These are phyloP conservation scores for Rhinogobius similis DNA, from an alignment of 2,113 vertebrate species.

Conservation along the genomic window DNA sequence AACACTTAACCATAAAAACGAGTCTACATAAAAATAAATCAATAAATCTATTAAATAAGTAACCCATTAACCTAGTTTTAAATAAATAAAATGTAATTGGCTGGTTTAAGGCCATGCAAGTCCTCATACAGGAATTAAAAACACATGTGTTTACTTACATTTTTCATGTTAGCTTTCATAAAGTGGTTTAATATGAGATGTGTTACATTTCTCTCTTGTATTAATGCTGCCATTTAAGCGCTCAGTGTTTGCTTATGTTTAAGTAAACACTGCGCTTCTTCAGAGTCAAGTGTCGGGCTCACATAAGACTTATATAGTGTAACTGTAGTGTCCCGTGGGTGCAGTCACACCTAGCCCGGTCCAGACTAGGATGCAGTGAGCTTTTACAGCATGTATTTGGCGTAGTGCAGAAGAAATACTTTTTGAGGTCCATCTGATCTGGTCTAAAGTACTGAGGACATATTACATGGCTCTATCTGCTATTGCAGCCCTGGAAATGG, in stretches of 20 bases:
- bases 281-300: neutral
- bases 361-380: neutral
- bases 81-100: too few species aligned
- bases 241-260: neutral
- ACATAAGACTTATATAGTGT: neutral
- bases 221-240: neutral
- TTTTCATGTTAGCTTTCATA: too few species aligned
- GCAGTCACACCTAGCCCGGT: neutral
- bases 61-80: too few species aligned
- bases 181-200: too few species aligned
- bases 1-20: neutral
- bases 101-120: too few species aligned
- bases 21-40: too few species aligned
- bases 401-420: neutral
- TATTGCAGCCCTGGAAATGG: constrained; percentile 5
- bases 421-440: constrained; percentile 5
- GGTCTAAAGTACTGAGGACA: neutral
- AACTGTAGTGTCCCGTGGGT: neutral
- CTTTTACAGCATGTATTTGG: neutral
- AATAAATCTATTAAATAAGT: too few species aligned
- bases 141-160: too few species aligned
- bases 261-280: neutral
- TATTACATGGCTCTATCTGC: constrained; percentile 8
- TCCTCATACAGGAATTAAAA: too few species aligned
- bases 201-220: neutral